phyloP scores from a whole-genome alignment of 2,113 vertebrate species.

The Stercorarius parasiticus region DNA sequence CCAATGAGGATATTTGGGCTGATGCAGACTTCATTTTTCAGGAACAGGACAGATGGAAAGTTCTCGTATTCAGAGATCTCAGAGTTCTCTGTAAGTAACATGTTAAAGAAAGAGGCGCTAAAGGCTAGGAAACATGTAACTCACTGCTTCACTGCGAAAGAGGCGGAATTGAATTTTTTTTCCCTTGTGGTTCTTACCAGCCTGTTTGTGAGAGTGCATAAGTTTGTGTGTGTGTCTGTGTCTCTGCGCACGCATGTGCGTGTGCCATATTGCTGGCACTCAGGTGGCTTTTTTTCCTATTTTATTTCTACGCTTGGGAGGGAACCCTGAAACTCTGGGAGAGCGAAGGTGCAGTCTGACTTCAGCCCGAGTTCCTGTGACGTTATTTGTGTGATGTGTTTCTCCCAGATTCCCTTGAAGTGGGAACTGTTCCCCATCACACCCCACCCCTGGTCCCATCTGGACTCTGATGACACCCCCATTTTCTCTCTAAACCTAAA shows the following conservation, averaged over 20 bases:
- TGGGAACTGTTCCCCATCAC: not conserved
- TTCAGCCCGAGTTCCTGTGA: not conserved
- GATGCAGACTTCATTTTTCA: not conserved
- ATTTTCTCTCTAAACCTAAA: not conserved
- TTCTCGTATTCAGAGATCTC: not conserved
- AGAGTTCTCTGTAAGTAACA: not conserved
- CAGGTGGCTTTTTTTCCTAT: not conserved
- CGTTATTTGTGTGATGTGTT: not conserved
- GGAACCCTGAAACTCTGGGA: not conserved
- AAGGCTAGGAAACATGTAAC: not conserved
- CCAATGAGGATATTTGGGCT: not conserved
- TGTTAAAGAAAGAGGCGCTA: not conserved
- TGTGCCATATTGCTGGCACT: not conserved
- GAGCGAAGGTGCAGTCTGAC: not conserved
- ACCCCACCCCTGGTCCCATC: not conserved
- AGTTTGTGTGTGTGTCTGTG: not conserved
- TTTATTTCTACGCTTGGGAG: not conserved
- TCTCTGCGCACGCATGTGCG: too few species aligned
- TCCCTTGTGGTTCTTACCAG: not conserved
- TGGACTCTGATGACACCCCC: not conserved
- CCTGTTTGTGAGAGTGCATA: not conserved
- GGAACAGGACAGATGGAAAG: not conserved
- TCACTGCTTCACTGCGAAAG: not conserved
- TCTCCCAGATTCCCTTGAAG: not conserved
- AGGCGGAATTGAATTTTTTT: not conserved